Conservation (phyloP, 2,113 vertebrate species). For the Rousettus leschenaultii region DNA sequence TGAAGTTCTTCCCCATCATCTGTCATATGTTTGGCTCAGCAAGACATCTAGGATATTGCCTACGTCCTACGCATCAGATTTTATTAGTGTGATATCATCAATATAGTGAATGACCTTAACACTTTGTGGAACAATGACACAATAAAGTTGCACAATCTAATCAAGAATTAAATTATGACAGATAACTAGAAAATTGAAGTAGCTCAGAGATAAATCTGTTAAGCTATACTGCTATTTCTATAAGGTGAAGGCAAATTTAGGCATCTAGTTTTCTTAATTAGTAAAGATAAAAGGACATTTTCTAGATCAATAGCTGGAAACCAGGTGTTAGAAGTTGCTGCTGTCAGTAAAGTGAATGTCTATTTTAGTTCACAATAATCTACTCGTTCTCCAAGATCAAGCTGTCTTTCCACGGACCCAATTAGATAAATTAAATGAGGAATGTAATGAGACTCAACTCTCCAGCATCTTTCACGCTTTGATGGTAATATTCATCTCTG, state of each 20-base stretch:
- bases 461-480: background rate
- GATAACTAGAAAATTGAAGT: background rate
- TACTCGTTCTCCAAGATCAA: background rate
- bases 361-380: background rate
- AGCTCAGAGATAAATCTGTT: background rate
- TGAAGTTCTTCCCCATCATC: background rate
- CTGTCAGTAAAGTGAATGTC: background rate
- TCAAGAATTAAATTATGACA: background rate
- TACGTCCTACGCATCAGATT: background rate
- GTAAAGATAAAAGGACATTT: background rate
- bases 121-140: background rate
- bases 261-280: background rate
- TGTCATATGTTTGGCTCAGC: background rate
- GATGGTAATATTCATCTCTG: background rate
- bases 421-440: background rate
- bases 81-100: background rate
- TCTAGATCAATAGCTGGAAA: background rate
- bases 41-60: background rate
- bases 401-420: background rate
- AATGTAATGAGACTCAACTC: background rate
- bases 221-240: background rate
- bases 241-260: background rate
- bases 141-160: background rate
- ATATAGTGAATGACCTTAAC: background rate
- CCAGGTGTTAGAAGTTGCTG: background rate